These are phyloP conservation scores for Arvicanthis niloticus DNA, from an alignment of 2,113 vertebrate species.

Conservation along the genomic window DNA sequence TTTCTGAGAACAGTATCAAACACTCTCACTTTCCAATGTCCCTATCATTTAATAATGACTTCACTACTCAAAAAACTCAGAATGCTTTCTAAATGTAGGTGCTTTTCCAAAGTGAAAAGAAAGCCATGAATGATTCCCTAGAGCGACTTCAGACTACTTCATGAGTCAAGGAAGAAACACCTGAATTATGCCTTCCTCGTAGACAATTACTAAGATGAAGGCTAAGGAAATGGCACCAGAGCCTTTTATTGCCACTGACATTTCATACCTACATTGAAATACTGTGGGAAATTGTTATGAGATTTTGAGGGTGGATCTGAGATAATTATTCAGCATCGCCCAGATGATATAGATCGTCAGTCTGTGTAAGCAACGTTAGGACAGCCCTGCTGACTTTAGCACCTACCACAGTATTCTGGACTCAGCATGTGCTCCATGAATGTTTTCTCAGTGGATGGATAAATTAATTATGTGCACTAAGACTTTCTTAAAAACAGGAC, in stretches of 20 bases:
- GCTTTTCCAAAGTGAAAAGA: background rate
- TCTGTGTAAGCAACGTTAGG: background rate
- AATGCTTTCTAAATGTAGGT: slow-evolving; percentile 19
- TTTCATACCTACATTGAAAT: slow-evolving; percentile 44
- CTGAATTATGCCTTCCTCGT: slow-evolving; percentile 17
- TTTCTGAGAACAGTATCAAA: slow-evolving; percentile 38
- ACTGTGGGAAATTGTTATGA: background rate
- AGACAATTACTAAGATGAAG: slow-evolving; percentile 36
- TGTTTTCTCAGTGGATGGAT: background rate
- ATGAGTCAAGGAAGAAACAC: slow-evolving; percentile 31
- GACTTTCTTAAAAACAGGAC: background rate
- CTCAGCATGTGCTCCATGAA: background rate
- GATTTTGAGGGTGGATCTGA: slow-evolving; percentile 6
- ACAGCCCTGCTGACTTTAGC: background rate
- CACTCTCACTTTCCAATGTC: slow-evolving; percentile 25
- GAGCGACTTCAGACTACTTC: background rate
- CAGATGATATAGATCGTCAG: background rate
- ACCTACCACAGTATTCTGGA: background rate
- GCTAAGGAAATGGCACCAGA: background rate
- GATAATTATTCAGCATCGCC: background rate
- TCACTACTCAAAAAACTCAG: background rate
- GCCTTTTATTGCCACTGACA: slow-evolving; percentile 13
- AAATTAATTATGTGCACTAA: slow-evolving; percentile 10
- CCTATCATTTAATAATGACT: slow-evolving; percentile 39
- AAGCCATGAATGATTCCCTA: background rate